Percentiles rank a stretch among this genome's conserved stretches.
Conservation (phyloP, 2,888 invertebrate species). For the Torymus aiolomorphi region DNA sequence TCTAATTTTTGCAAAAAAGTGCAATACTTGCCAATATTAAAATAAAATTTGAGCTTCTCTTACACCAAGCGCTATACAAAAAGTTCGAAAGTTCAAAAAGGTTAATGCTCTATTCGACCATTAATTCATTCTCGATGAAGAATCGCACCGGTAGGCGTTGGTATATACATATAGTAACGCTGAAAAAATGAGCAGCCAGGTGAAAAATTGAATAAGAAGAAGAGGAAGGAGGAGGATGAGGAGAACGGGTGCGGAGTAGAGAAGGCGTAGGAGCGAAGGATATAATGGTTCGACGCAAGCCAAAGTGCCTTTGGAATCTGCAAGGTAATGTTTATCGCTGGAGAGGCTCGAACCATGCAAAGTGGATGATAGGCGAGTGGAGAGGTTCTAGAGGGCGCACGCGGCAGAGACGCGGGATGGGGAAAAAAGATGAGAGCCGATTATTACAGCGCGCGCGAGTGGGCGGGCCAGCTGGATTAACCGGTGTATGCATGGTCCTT, state of each 20-base stretch:
- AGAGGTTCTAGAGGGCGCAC: neutral
- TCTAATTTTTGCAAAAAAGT: no score
- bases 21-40: no score
- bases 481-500: conserved; percentile 14
- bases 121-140: no score
- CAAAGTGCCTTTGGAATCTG: conserved; percentile 19
- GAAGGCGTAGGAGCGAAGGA: conserved; percentile 26
- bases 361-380: conserved; percentile 9
- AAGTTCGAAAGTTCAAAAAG: no score
- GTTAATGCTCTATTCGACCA: no score
- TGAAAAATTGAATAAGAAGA: conserved; percentile 24
- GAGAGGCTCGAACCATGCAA: neutral
- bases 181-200: conserved; percentile 14
- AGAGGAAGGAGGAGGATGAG: neutral
- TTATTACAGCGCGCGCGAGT: neutral
- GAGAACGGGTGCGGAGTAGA: no score
- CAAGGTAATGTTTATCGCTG: conserved; percentile 16
- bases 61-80: no score
- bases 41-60: no score
- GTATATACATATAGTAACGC: neutral
- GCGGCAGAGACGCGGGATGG: neutral
- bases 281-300: conserved; percentile 3
- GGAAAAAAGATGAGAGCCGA: neutral
- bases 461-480: neutral
- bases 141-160: no score